Conservation (phyloP, 2,888 invertebrate genomes). For the Eilema caniola region DNA sequence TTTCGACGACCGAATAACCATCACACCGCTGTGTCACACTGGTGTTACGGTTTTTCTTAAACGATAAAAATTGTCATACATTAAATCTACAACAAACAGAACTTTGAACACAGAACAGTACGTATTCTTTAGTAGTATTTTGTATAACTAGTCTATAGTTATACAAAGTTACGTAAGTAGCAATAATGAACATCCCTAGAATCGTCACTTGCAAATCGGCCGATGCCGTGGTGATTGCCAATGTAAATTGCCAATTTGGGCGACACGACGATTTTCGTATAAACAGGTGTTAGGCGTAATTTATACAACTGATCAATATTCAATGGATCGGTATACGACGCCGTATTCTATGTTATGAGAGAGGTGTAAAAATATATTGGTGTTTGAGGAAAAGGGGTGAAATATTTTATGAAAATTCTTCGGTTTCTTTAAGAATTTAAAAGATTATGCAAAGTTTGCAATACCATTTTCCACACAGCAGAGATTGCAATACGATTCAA, state of each 20-base stretch:
- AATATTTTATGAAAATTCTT: slow-evolving; percentile 16
- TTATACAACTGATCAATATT: slow-evolving; percentile 71
- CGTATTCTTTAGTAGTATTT: too few relatives aligned
- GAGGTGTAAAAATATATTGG: slow-evolving; percentile 27
- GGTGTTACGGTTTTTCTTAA: too few relatives aligned
- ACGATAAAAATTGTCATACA: too few relatives aligned
- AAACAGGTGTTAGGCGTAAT: slow-evolving; percentile 70
- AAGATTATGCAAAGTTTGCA: slow-evolving; percentile 7
- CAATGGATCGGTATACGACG: slow-evolving; percentile 53
- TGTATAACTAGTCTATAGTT: too few relatives aligned
- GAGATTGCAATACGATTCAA: background rate
- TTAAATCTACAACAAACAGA: too few relatives aligned
- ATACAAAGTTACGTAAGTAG: background rate
- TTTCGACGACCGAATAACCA: too few relatives aligned
- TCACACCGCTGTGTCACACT: too few relatives aligned
- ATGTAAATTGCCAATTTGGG: slow-evolving; percentile 77
- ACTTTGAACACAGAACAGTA: too few relatives aligned
- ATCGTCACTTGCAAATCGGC: slow-evolving; percentile 49
- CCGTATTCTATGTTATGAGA: slow-evolving; percentile 38
- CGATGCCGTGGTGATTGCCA: slow-evolving; percentile 64
- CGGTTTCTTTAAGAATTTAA: slow-evolving; percentile 2
- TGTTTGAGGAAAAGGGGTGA: background rate
- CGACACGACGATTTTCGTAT: slow-evolving; percentile 69
- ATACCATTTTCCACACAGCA: background rate
- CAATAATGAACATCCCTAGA: slow-evolving; percentile 1